Percentiles rank a stretch among this genome's conserved stretches.
These are phyloP conservation scores for honey bee (Apis mellifera) DNA, from an alignment of 1,140 invertebrate genomes.

Conservation along the genomic window DNA sequence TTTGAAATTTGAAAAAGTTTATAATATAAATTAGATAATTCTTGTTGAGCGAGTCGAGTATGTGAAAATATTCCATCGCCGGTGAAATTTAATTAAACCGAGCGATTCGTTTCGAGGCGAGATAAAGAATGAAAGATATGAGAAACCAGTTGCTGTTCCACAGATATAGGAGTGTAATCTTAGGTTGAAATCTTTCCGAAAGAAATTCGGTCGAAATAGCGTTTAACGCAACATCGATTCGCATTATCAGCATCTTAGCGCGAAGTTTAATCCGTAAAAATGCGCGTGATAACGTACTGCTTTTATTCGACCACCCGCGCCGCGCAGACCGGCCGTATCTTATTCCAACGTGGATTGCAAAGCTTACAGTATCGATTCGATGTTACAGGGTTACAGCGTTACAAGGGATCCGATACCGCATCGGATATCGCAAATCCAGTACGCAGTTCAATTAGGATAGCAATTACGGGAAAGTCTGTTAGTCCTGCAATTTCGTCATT, in stretches of 20 bases:
- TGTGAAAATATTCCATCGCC: too few relatives aligned
- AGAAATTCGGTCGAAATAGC: neutral
- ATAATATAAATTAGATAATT: too few relatives aligned
- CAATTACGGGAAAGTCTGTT: conserved; percentile 61
- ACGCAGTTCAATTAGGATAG: conserved; percentile 65
- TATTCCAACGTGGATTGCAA: conserved; percentile 45
- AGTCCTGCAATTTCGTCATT: conserved; percentile 67
- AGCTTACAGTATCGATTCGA: conserved; percentile 48
- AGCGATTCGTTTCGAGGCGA: too few relatives aligned
- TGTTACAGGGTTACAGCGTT: conserved; percentile 51
- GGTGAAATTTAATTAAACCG: too few relatives aligned
- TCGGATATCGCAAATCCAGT: conserved; percentile 37
- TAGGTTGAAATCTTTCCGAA: neutral
- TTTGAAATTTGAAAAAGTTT: too few relatives aligned
- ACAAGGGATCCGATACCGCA: conserved; percentile 50
- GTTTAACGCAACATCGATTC: conserved; percentile 40
- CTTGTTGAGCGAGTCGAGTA: too few relatives aligned
- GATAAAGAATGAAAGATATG: too few relatives aligned
- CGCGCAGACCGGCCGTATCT: conserved; percentile 47
- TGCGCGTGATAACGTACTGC: conserved; percentile 54
- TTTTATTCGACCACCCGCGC: conserved; percentile 45
- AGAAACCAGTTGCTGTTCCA: too few relatives aligned
- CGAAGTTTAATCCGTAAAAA: conserved; percentile 45
- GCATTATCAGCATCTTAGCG: conserved; percentile 33
- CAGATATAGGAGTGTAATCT: too few relatives aligned